Conservation (phyloP, 2,113 vertebrate genomes). For the Labeo catla region DNA sequence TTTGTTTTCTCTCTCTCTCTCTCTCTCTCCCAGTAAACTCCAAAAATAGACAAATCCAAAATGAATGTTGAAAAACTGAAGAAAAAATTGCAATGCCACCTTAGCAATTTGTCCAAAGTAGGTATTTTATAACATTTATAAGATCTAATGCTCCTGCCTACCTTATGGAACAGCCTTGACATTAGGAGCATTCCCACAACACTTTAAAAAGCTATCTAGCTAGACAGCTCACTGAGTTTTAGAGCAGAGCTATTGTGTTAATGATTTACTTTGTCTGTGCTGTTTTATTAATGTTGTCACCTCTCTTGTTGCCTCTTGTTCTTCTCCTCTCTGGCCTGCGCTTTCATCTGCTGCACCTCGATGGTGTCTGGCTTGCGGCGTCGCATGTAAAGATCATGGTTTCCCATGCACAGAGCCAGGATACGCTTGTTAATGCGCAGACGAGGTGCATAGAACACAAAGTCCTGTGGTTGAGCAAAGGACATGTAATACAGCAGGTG, state of each 20-base stretch:
- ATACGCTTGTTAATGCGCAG: conserved; percentile 97
- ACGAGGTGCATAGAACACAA: conserved; percentile 95
- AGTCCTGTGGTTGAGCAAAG: conserved; percentile 79
- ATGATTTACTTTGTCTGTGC: not conserved
- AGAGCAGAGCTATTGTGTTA: not conserved
- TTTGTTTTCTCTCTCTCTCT: too few species aligned
- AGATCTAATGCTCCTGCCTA: not conserved
- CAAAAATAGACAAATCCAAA: too few species aligned
- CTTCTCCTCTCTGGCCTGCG: conserved; percentile 94
- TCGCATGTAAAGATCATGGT: conserved; percentile 98
- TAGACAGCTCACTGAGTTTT: not conserved
- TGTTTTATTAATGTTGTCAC: conserved; percentile 64
- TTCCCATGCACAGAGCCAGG: conserved; percentile 96
- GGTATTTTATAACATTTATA: too few species aligned
- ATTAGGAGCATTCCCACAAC: too few species aligned
- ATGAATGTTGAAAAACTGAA: too few species aligned
- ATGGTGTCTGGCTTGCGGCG: conserved; percentile 96
- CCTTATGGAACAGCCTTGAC: too few species aligned
- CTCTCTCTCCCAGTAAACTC: too few species aligned
- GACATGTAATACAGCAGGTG: not conserved
- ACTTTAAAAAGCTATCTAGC: not conserved
- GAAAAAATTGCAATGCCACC: too few species aligned
- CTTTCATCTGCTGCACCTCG: conserved; percentile 99
- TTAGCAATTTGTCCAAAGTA: too few species aligned
- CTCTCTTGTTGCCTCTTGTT: conserved; percentile 97